Base-by-base conservation (phyloP, 2,888 invertebrate species). In the Spilarctia lutea region DNA sequence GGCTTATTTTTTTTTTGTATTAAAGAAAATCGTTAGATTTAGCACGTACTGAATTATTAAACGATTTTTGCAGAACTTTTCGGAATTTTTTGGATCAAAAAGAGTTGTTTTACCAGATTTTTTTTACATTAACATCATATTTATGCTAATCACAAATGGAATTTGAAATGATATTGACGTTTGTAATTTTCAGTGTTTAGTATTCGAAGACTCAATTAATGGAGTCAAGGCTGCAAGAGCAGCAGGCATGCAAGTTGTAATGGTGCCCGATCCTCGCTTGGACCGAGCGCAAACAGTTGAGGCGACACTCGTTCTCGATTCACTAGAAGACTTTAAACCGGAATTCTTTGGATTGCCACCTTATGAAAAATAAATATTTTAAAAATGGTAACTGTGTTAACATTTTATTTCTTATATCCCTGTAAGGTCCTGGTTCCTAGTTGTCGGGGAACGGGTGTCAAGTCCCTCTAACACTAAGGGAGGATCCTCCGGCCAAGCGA, bases 171-270 rank as follows among this genome's bases (percentile, higher is more conserved):
- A 42, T 42, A 42, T 27, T 63, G 24, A 68, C 18, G 16, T 7
- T 11, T 56, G 3, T 48, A 56, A 27, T 48, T 87, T 90, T 65
- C 92, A 97, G 97, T 98, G 98, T 87, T 92, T 99, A 75, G 98
- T 98, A 0, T 98, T 99, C 90, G 99, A 99, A 93, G 99, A 99
- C 93, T 98, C 99, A 0, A 97, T 98, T 0, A 98, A 98, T 91
- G 99, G 99, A 0, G 98, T 99, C 0, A 93, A 94, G 77, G 98
- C 98, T 1, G 99, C 97, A 0, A 90, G 96, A 16, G 96, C 96
- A 6, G 99, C 99, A 13, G 98, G 98, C 8, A 99, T 99, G 99
- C 98, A 98, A 89, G 97, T 97, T 0, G 97, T 98, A 0, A 97
- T 98, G 97, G 97, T 98, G 20, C 98, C 98, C 0, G 98, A 98